These are phyloP conservation scores for Onychorhynchus coronatus DNA, from an alignment of 2,113 vertebrate genomes.

Conservation along the genomic window DNA sequence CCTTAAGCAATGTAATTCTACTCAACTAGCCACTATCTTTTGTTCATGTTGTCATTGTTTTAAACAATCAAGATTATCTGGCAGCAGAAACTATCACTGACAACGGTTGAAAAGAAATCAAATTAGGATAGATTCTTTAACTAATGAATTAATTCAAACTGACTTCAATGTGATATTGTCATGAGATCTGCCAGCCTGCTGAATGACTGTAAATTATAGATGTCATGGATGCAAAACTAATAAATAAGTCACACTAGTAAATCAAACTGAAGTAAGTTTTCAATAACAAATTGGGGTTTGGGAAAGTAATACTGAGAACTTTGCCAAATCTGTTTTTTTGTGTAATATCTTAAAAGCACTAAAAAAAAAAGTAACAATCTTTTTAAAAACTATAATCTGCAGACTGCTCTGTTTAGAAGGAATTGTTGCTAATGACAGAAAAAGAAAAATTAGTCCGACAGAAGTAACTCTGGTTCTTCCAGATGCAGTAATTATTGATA, in stretches of 20 bases:
- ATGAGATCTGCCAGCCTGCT: background rate
- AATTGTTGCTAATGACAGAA: background rate
- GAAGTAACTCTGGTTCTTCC: background rate
- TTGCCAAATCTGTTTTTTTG: background rate
- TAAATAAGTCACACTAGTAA: background rate
- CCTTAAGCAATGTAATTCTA: constrained; percentile 21
- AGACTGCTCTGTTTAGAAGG: background rate
- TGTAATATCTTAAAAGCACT: background rate
- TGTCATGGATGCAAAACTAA: background rate
- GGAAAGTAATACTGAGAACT: background rate
- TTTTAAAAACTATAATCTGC: background rate
- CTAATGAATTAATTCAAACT: constrained; percentile 30
- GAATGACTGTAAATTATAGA: background rate
- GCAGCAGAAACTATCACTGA: background rate
- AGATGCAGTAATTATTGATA: background rate
- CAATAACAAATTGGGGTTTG: background rate
- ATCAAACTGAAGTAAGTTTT: background rate
- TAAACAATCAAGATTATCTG: constrained; percentile 25
- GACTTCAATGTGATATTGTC: background rate
- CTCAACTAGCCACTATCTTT: background rate
- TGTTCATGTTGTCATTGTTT: background rate
- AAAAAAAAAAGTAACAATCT: background rate
- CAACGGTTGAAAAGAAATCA: constrained; percentile 20
- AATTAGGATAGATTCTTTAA: constrained; percentile 36
- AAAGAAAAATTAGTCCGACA: background rate